Evolutionary conservation across 2,797 vertebrate genomes (phyloP).

Genomic region (Sebastes nivosus): DNA sequence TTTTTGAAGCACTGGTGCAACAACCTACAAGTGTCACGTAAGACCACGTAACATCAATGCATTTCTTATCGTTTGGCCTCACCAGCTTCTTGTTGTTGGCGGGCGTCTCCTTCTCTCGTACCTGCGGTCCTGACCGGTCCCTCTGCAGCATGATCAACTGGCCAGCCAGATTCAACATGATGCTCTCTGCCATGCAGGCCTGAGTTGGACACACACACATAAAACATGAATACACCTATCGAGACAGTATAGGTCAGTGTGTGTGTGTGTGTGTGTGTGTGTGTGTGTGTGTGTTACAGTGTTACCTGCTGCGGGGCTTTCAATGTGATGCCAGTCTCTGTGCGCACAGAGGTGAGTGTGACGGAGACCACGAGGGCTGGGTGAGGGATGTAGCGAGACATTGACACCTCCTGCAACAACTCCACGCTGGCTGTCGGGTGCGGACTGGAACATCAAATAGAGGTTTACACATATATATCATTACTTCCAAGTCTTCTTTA

Average conservation of each 20-base stretch:
- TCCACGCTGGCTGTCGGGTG: conserved; percentile 89
- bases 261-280: background rate
- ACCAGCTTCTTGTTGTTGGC: conserved; percentile 94
- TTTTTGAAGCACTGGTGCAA: background rate
- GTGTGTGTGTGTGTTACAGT: background rate
- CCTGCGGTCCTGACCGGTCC: conserved; percentile 96
- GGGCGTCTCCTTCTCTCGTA: conserved; percentile 91
- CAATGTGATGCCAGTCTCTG: conserved; percentile 95
- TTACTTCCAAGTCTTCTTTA: background rate
- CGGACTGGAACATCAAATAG: conserved; percentile 76
- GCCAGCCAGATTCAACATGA: conserved; percentile 98
- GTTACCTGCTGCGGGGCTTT: conserved; percentile 98
- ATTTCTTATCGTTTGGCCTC: conserved; percentile 66
- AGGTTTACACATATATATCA: background rate
- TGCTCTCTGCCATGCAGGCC: conserved; percentile 97
- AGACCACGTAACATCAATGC: background rate
- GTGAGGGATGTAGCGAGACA: conserved; percentile 99
- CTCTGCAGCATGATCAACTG: conserved; percentile 99
- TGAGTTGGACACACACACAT: conserved; percentile 51
- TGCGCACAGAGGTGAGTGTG: conserved; percentile 96
- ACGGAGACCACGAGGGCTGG: conserved; percentile 96
- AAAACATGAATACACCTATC: background rate
- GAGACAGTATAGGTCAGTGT: background rate
- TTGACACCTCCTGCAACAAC: conserved; percentile 96
- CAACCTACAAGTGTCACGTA: background rate